These are phyloP conservation scores for Platycercus adscitus DNA, from an alignment of 2,113 vertebrate genomes.

Conservation along the genomic window DNA sequence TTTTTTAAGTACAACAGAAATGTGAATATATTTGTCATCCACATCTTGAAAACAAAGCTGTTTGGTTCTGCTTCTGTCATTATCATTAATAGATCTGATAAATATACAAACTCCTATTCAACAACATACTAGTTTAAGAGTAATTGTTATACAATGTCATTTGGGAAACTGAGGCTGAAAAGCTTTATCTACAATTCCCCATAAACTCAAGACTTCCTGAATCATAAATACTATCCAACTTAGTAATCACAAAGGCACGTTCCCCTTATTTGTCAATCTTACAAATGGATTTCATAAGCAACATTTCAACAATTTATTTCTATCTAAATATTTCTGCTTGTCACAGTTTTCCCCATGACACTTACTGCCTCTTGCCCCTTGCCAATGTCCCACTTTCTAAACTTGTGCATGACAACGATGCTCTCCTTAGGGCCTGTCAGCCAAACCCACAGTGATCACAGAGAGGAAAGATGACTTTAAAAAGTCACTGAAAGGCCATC, in stretches of 20 bases:
- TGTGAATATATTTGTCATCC: background rate
- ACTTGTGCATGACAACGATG: background rate
- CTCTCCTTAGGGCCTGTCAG: background rate
- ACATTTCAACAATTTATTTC: conserved; percentile 46
- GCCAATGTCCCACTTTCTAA: conserved; percentile 9
- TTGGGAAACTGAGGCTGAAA: background rate
- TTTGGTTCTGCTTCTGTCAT: background rate
- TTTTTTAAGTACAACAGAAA: background rate
- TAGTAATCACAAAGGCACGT: background rate
- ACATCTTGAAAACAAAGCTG: background rate
- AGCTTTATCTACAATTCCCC: background rate
- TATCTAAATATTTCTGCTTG: conserved; percentile 33
- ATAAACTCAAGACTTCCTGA: background rate
- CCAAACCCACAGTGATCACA: background rate
- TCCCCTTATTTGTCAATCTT: conserved; percentile 8
- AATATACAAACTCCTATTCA: background rate
- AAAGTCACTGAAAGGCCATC: conserved; percentile 20
- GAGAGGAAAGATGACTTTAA: background rate
- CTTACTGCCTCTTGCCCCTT: background rate
- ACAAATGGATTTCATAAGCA: conserved; percentile 7
- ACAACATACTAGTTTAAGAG: background rate
- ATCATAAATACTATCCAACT: background rate
- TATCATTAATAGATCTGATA: background rate
- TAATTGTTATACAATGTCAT: background rate
- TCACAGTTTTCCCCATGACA: conserved; percentile 39